phyloP scores from a whole-genome alignment of 2,113 vertebrate species.

The Athene noctua region DNA sequence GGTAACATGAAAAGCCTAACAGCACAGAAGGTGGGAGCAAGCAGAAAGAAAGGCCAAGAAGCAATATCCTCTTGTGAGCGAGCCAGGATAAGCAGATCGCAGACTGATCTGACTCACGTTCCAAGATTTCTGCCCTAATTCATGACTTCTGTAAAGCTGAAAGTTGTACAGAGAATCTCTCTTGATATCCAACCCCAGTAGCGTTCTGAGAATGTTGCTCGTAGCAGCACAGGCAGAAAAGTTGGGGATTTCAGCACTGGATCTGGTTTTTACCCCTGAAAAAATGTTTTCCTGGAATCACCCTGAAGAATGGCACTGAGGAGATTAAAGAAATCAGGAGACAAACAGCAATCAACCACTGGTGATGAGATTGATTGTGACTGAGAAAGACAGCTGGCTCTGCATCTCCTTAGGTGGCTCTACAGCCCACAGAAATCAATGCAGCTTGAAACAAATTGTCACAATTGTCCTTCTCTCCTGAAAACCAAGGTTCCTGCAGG shows the following conservation, averaged over 20 bases:
- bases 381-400: background rate
- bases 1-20: slow-evolving; percentile 28
- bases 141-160: background rate
- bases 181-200: background rate
- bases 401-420: background rate
- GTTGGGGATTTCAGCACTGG: background rate
- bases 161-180: background rate
- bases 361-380: background rate
- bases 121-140: slow-evolving; percentile 43
- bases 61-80: slow-evolving; percentile 39
- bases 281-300: slow-evolving; percentile 2
- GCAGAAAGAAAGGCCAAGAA: slow-evolving; percentile 22
- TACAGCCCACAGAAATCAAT: background rate
- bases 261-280: background rate
- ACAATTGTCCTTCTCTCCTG: background rate
- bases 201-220: background rate
- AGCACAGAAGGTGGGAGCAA: slow-evolving; percentile 39
- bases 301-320: background rate
- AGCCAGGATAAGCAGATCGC: slow-evolving; percentile 32
- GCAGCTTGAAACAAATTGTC: background rate
- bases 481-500: background rate
- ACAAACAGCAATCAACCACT: background rate
- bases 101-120: background rate
- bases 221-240: background rate
- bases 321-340: background rate